Base-by-base conservation (phyloP, 2,888 invertebrate genomes). In the Rhyacophila evoluta region DNA sequence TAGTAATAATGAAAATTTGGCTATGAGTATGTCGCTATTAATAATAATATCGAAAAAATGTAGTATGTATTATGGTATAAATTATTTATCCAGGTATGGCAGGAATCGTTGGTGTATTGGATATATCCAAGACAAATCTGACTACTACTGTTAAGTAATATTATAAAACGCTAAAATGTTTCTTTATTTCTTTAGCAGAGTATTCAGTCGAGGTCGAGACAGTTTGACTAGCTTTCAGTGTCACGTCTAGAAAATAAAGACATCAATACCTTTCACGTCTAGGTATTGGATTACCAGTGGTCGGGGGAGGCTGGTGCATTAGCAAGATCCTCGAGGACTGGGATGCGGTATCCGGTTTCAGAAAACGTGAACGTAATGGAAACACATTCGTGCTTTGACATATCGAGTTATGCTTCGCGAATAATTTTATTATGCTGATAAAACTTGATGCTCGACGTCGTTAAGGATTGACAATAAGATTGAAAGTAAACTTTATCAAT, bases 361-460 rank as follows among this genome's bases (percentile, higher is more conserved):
- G 55, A 19, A 55, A 55, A 55, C 55, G 55, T 55, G 55, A 8
- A 55, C 19, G 55, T 55, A 55, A 55, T 55, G 55, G 55, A 55
- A 55, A 55, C 55, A 19, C 55, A 25, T 19, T 19, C 55, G 15
- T 55, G 55, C 19, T 55, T 15, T 55, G 55, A 55, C 55, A 55
- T 19, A 55, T 55, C 19, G 55, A 55, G 55, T 55, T 55, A 55
- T 55, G 19, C 55, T 19, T 19, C 19, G 1, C 25, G 25, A 4
- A 19, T 19, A 8, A 55, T 55, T 55, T 25, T 55, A 55, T 55
- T 55, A 55, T 1, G 25, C 55, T 19, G 1, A 19, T 41, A 6
- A 25, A 33, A 6, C 8, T 55, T 25, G 25, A 55, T 25, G 55
- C 15, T 15, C 19, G 10, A 19, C 8, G 10, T 19, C 15, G 10